Percentiles rank a stretch among this genome's conserved stretches.
Evolutionary conservation across 92 coral and sea anemone species (phyloP).

Genomic region (Porites lobata): DNA sequence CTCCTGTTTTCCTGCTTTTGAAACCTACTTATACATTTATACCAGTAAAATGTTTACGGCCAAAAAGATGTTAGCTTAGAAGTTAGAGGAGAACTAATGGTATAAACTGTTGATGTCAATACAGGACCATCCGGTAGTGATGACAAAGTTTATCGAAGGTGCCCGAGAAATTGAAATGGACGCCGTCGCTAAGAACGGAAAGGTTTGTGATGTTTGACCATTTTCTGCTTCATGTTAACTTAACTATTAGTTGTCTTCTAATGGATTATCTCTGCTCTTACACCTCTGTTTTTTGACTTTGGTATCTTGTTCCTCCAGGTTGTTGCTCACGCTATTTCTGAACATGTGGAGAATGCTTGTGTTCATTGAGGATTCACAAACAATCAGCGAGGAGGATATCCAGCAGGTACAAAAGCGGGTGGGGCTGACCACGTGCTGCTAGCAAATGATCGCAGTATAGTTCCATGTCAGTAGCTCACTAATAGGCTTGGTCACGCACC

Average conservation of each 20-base stretch:
- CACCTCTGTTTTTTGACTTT: not conserved
- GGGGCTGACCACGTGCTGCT: constrained; percentile 1
- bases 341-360: constrained; percentile 99
- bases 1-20: not conserved
- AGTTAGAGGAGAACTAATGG: not conserved
- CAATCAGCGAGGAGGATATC: constrained; percentile 84
- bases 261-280: not conserved
- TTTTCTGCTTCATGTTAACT: too few species aligned
- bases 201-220: constrained; percentile 41
- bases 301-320: constrained; percentile 55
- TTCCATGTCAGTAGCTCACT: not conserved
- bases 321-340: constrained; percentile 96
- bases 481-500: not conserved
- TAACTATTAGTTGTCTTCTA: too few species aligned
- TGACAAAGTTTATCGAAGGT: constrained; percentile 96
- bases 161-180: constrained; percentile 99
- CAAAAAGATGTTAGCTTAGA: too few species aligned
- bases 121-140: constrained; percentile 98
- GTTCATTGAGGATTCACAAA: constrained; percentile 99
- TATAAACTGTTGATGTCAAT: not conserved
- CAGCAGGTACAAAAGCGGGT: constrained; percentile 57
- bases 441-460: too few species aligned
- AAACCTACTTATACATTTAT: not conserved
- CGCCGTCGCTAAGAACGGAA: constrained; percentile 94
- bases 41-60: not conserved